Conservation (phyloP, 2,888 invertebrate species). For the Ditula angustiorana region DNA sequence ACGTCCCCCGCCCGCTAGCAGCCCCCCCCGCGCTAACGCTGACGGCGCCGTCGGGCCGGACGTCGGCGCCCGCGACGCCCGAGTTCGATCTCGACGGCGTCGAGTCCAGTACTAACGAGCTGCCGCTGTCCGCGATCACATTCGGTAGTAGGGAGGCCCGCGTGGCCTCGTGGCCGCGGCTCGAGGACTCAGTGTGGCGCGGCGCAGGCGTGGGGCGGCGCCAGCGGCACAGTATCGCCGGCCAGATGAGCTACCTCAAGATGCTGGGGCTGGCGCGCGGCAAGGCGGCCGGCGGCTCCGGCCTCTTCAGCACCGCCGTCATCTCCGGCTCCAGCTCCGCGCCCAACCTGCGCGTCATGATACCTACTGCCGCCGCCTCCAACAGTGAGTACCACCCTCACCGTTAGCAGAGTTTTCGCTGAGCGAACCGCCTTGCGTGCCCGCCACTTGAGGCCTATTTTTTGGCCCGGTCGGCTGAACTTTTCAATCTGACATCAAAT, state of each 20-base stretch:
- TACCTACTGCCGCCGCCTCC: conserved; percentile 89
- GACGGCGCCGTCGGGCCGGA: conserved; percentile 53
- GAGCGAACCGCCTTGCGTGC: too few species aligned
- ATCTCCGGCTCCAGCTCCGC: conserved; percentile 97
- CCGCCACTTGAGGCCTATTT: too few species aligned
- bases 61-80: conserved; percentile 51
- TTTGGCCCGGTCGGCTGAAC: too few species aligned
- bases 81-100: conserved; percentile 71
- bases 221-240: conserved; percentile 98
- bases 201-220: conserved; percentile 89
- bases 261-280: conserved; percentile 90
- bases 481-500: too few species aligned
- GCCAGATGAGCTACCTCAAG: conserved; percentile 97
- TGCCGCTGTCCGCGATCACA: conserved; percentile 87
- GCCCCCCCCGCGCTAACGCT: conserved; percentile 51
- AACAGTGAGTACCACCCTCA: conserved; percentile 89
- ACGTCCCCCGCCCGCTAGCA: conserved; percentile 46
- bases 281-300: conserved; percentile 89
- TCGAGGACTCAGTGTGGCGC: conserved; percentile 65
- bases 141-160: conserved; percentile 61
- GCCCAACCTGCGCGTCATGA: conserved; percentile 95
- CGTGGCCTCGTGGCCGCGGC: conserved; percentile 51
- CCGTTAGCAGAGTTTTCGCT: too few species aligned
- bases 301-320: conserved; percentile 97
- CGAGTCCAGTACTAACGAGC: conserved; percentile 88